Conservation (phyloP, 2,113 vertebrate genomes). For the Mobula hypostoma region DNA sequence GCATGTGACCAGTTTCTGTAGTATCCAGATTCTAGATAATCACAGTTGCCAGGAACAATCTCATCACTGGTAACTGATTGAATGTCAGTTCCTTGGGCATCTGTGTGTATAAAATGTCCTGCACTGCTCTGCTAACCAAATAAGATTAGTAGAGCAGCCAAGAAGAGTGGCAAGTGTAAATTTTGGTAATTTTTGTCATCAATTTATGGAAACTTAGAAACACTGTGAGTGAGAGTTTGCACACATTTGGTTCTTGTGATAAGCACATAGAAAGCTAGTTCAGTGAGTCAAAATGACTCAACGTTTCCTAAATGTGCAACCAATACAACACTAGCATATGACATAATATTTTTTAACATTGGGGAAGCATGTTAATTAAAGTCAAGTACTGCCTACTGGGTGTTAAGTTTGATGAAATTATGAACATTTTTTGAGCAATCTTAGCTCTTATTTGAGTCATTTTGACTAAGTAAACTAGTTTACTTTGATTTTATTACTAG, state of each 20-base stretch:
- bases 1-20: neutral
- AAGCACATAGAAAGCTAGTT: neutral
- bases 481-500: too few species aligned
- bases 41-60: neutral
- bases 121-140: neutral
- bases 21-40: neutral
- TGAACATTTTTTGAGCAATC: too few species aligned
- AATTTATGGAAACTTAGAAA: neutral
- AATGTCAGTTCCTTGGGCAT: neutral
- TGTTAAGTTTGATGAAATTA: too few species aligned
- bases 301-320: neutral
- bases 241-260: conserved; percentile 5
- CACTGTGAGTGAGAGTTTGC: neutral
- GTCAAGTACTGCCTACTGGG: too few species aligned
- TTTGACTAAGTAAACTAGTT: too few species aligned
- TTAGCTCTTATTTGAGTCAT: too few species aligned
- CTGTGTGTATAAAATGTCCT: neutral
- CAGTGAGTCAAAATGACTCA: neutral
- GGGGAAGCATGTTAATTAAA: too few species aligned
- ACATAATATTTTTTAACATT: neutral
- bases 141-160: neutral
- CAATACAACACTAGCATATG: neutral
- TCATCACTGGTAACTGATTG: neutral
- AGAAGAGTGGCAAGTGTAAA: neutral
- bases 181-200: neutral